phyloP scores from a whole-genome alignment of 1,140 invertebrate species.

The Ceratina australensis region DNA sequence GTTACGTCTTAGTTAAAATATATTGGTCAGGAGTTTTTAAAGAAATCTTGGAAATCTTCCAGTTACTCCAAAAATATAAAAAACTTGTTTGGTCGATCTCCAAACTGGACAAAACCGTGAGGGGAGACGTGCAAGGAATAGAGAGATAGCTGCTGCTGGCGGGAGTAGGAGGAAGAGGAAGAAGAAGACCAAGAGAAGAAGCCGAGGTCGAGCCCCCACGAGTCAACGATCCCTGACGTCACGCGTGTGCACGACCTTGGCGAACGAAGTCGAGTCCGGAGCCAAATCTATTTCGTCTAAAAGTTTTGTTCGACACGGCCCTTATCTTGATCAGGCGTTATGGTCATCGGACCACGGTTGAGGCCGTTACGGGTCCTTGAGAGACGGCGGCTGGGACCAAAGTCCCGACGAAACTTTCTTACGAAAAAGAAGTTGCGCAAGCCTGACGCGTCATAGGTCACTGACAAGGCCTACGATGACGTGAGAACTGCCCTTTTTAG shows the following conservation, averaged over 20 bases:
- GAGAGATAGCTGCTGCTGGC: conserved; percentile 4
- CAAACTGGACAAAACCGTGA: neutral
- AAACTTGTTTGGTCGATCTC: neutral
- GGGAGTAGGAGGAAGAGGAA: conserved; percentile 31
- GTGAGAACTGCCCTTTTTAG: too few relatives aligned
- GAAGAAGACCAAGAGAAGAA: conserved; percentile 47
- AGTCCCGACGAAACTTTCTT: neutral
- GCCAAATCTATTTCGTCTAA: conserved; percentile 70
- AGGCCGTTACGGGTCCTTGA: neutral
- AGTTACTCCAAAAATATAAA: neutral
- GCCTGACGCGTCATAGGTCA: neutral
- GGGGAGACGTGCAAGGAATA: conserved; percentile 9
- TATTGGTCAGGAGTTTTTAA: too few relatives aligned
- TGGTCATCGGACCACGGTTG: neutral
- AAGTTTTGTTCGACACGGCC: neutral
- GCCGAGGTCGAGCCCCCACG: conserved; percentile 73
- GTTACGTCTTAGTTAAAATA: too few relatives aligned
- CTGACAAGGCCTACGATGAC: neutral
- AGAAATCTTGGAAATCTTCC: too few relatives aligned
- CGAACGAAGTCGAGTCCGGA: conserved; percentile 61
- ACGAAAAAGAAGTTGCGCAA: conserved; percentile 8
- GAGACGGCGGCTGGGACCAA: neutral
- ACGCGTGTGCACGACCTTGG: conserved; percentile 72
- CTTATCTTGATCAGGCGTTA: conserved; percentile 17
- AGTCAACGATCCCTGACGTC: conserved; percentile 77